Evolutionary conservation across 2,113 vertebrate genomes (phyloP), one percentile per base, ranked within the genome.

Genomic region (Promerops cafer): DNA sequence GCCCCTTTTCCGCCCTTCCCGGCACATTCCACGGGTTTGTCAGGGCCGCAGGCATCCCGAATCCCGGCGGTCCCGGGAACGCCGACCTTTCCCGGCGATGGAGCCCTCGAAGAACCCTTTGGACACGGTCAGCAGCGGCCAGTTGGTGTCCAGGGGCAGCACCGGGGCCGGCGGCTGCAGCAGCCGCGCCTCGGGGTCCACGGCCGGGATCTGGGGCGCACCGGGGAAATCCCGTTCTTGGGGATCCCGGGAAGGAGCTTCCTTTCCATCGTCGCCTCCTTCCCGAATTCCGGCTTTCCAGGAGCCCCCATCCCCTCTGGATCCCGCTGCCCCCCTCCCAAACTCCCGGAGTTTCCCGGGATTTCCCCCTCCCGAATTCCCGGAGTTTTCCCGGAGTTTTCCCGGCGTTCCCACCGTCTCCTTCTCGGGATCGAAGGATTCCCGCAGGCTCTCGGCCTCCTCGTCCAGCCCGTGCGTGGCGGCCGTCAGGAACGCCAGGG

Each of bases 101-200:
- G 98, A 98, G 69, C 99, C 99, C 94, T 99, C 99, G 5, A 99
- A 99, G 98, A 99, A 99, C 12, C 99, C 99, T 94, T 99, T 99
- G 81, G 99, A 99, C 12, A 99, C 99, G 0, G 99, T 99, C 86
- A 99, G 96, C 74, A 99, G 96, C 2, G 99, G 99, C 99, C 99
- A 99, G 95, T 99, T 99, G 50, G 99, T 99, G 95, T 99, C 99
- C 97, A 99, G 96, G 12, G 99, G 99, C 98, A 99, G 99, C 97
- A 99, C 98, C 74, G 99, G 99, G 9, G 99, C 99, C 47, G 99
- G 98, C 0, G 99, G 99, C 98, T 99, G 99, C 84, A 99, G 98
- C 91, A 99, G 96, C 93, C 98, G 98, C 19, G 99, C 99, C 8
- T 99, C 97, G 27, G 98, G 97, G 87, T 99, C 99, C 22, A 99